Conservation (phyloP, 92 coral and sea anemone species). For the Porites cylindrica region DNA sequence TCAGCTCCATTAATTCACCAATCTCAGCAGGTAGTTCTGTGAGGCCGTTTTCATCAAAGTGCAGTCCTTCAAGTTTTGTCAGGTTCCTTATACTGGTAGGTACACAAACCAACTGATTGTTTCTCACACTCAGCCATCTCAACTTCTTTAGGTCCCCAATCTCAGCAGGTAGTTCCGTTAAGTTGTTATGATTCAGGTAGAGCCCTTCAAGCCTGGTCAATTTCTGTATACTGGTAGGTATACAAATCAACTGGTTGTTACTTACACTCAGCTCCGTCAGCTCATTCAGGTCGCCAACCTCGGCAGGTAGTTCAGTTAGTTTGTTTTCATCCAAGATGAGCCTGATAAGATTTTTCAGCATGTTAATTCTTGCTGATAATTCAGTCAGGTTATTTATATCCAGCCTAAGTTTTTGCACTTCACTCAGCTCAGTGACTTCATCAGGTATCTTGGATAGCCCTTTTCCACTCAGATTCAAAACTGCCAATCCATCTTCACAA, state of each 20-base stretch:
- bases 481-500: not conserved
- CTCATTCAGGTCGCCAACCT: not conserved
- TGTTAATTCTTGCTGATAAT: not conserved
- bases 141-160: not conserved
- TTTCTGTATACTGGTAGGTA: not conserved
- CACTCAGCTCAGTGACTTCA: not conserved
- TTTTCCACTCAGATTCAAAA: not conserved
- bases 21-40: not conserved
- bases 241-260: not conserved
- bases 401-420: not conserved
- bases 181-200: not conserved
- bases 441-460: not conserved
- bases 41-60: not conserved
- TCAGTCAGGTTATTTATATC: not conserved
- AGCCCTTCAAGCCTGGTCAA: not conserved
- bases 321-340: not conserved
- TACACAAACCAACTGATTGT: not conserved
- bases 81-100: not conserved
- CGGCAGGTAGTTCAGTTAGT: not conserved
- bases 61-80: not conserved
- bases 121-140: not conserved
- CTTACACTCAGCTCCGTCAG: not conserved
- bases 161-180: not conserved
- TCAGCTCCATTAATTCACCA: not conserved
- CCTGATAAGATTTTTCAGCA: not conserved